Base-by-base conservation (phyloP, 2,113 vertebrate species). In the Colinus virginianus region DNA sequence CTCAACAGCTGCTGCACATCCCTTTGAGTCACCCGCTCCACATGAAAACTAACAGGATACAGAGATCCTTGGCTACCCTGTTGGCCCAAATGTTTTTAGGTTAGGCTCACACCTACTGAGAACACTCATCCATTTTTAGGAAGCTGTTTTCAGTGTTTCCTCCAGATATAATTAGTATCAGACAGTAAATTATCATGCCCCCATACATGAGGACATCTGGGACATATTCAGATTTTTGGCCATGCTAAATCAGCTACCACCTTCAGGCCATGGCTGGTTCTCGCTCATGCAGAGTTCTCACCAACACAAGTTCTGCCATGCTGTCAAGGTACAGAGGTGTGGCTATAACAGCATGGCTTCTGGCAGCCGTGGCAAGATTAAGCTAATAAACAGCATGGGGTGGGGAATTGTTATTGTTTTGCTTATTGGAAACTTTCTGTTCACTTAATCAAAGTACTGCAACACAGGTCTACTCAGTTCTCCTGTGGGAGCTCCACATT, bases 1-100 rank as follows among this genome's bases (percentile, higher is more conserved):
- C 83, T 94, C 70, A 84, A 46, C 89, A 93, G 61, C 74, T 88
- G 89, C 17, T 90, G 69, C 58, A 34, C 87, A 72, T 92, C 78
- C 87, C 75, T 90, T 48, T 0, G 30, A 84, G 93, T 84, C 67
- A 61, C 78, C 53, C 1, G 0, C 62, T 26, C 48, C n/a, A 4
- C 0, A 0, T 71, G 69, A 92, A 87, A 76, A 71, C 6, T 58
- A 95, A 40, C 84, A 92, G 80, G 74, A 62, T 81, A 51, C 89
- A 84, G 75, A 93, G 53, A 34, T 90, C 86, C 61, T 76, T 90
- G 87, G 74, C 87, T 90, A n/a, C 66, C 25, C 62, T 68, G 14
- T 1, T 48, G 75, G 66, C n/a, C 46, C 74, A 64, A 68, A 45
- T 68, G 66, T 40, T 88, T 84, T 90, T 19, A 71, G 61, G 62